These are phyloP conservation scores for Candoia aspera DNA, from an alignment of 2,113 vertebrate species.

Conservation along the genomic window DNA sequence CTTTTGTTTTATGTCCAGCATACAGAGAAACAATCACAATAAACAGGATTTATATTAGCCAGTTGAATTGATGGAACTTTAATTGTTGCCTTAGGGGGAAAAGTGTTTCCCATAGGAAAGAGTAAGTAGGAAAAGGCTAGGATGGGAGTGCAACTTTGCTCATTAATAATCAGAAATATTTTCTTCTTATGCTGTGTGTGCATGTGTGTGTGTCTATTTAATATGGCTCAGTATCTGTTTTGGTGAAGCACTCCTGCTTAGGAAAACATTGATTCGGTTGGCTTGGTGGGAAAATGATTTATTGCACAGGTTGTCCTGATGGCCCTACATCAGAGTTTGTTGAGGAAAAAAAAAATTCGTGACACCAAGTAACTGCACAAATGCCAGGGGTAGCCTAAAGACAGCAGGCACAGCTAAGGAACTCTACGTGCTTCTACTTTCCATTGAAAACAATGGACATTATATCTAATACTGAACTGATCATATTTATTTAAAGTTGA, in stretches of 20 bases:
- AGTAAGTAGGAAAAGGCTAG: not conserved
- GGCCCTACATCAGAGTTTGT: not conserved
- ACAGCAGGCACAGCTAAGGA: not conserved
- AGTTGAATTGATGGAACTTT: conserved; percentile 18
- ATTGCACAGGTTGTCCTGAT: not conserved
- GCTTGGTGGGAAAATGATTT: not conserved
- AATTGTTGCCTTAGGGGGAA: conserved; percentile 22
- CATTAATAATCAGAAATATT: not conserved
- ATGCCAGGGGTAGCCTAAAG: not conserved
- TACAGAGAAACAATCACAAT: conserved; percentile 39
- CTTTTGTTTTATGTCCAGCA: conserved; percentile 52
- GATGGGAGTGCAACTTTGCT: not conserved
- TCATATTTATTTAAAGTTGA: not conserved
- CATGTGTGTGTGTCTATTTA: fast-evolving
- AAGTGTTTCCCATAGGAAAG: not conserved
- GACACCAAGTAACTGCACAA: not conserved
- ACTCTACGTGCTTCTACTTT: not conserved
- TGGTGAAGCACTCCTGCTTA: not conserved
- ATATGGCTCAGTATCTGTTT: not conserved
- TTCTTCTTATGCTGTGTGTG: not conserved
- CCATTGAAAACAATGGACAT: not conserved
- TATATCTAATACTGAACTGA: not conserved
- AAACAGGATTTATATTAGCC: conserved; percentile 45
- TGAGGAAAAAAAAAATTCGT: not conserved
- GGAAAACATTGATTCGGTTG: not conserved